A percentile compares a stretch with the other conserved stretches of the same genome.
These are phyloP conservation scores for Phylloscopus trochilus DNA, from an alignment of 2,113 vertebrate species.

Conservation along the genomic window DNA sequence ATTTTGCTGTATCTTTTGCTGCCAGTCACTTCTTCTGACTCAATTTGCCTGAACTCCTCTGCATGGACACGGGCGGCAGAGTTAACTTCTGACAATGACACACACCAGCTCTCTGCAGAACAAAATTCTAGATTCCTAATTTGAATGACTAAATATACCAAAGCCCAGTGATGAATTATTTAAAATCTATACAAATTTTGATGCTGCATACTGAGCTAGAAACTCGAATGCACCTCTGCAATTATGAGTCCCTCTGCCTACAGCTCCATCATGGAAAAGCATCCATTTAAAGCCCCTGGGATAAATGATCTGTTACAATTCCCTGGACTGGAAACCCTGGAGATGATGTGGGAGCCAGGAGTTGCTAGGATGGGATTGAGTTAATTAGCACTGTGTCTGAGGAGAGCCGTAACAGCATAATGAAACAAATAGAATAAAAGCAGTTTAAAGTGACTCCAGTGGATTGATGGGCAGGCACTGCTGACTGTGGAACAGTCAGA, in stretches of 20 bases:
- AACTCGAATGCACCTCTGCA: neutral
- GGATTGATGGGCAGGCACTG: neutral
- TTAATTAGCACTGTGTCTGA: constrained; percentile 50
- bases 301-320: constrained; percentile 11
- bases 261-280: neutral
- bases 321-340: constrained; percentile 24
- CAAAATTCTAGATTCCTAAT: neutral
- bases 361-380: neutral
- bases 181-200: constrained; percentile 7
- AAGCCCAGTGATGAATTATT: constrained; percentile 30
- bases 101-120: neutral
- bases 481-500: neutral
- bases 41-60: neutral
- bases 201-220: neutral
- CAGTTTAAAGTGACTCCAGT: neutral
- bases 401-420: neutral
- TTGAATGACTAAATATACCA: constrained; percentile 13
- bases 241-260: neutral
- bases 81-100: constrained; percentile 6
- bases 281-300: neutral
- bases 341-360: constrained; percentile 1
- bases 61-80: neutral
- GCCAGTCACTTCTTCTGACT: neutral
- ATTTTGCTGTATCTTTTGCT: neutral
- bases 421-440: constrained; percentile 39